Conservation (phyloP, 2,797 vertebrate species). For the Syngnathus rostellatus region DNA sequence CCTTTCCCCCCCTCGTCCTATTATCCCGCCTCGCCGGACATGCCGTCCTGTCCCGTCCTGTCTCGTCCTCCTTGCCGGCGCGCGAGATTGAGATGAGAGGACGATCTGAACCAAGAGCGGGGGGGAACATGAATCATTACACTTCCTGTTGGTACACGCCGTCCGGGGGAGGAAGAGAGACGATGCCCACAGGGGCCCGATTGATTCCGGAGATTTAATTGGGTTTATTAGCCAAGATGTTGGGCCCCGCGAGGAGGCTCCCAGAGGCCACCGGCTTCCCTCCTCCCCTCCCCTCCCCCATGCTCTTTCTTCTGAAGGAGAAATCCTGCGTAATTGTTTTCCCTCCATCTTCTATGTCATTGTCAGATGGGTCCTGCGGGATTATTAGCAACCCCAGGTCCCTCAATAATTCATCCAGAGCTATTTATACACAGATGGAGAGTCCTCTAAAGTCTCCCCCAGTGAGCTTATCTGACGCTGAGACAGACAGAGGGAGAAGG, state of each 20-base stretch:
- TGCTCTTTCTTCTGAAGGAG: conserved; percentile 63
- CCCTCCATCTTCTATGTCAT: conserved; percentile 76
- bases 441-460: conserved; percentile 75
- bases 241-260: conserved; percentile 61
- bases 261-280: conserved; percentile 45
- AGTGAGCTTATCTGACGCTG: conserved; percentile 72
- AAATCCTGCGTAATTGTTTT: conserved; percentile 75
- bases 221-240: conserved; percentile 75
- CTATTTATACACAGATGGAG: conserved; percentile 79
- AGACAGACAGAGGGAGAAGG: conserved; percentile 56
- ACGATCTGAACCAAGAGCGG: conserved; percentile 50
- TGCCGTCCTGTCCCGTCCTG: conserved; percentile 62
- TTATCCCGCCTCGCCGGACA: conserved; percentile 60
- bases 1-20: conserved; percentile 54
- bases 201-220: conserved; percentile 73
- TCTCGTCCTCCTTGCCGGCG: conserved; percentile 57
- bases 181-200: conserved; percentile 59
- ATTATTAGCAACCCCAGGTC: conserved; percentile 76
- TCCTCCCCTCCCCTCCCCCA: conserved; percentile 18
- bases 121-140: conserved; percentile 68
- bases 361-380: conserved; percentile 73
- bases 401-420: conserved; percentile 78
- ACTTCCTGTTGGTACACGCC: conserved; percentile 62
- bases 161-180: conserved; percentile 57
- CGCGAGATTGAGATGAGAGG: conserved; percentile 59